Evolutionary conservation across 2,888 invertebrate genomes (phyloP).

Genomic region (Amorpha juglandis): DNA sequence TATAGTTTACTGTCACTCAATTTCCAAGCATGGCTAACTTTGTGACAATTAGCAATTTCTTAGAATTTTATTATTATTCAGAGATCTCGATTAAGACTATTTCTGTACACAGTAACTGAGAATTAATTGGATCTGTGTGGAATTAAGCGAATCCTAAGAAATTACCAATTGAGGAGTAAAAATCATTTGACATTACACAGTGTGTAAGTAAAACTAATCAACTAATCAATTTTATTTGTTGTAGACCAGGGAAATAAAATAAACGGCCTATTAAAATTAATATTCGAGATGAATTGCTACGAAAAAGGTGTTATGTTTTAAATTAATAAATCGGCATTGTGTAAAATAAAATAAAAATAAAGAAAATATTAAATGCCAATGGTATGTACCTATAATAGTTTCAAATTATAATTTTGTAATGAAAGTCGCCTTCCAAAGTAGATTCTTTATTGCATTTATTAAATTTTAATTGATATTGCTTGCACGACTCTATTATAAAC

Average conservation of each 20-base stretch:
- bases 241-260: background rate
- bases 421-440: slow-evolving; percentile 16
- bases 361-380: background rate
- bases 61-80: too few species aligned
- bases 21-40: too few species aligned
- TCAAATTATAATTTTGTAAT: background rate
- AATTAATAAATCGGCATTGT: background rate
- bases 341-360: background rate
- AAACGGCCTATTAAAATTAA: background rate
- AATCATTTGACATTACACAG: too few species aligned
- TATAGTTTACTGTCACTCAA: too few species aligned
- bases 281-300: background rate
- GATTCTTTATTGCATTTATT: background rate
- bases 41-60: too few species aligned
- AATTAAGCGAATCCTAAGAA: too few species aligned
- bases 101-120: too few species aligned
- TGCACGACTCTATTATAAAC: slow-evolving; percentile 3
- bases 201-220: too few species aligned
- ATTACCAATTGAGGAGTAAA: too few species aligned
- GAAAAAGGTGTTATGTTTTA: background rate
- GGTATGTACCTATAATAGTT: background rate
- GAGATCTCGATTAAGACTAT: too few species aligned
- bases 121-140: too few species aligned
- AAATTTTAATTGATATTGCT: background rate
- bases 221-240: background rate